Evolutionary conservation across 2,113 vertebrate species (phyloP), one percentile per base, ranked within the genome.

Genomic region (Notothenia coriiceps): DNA sequence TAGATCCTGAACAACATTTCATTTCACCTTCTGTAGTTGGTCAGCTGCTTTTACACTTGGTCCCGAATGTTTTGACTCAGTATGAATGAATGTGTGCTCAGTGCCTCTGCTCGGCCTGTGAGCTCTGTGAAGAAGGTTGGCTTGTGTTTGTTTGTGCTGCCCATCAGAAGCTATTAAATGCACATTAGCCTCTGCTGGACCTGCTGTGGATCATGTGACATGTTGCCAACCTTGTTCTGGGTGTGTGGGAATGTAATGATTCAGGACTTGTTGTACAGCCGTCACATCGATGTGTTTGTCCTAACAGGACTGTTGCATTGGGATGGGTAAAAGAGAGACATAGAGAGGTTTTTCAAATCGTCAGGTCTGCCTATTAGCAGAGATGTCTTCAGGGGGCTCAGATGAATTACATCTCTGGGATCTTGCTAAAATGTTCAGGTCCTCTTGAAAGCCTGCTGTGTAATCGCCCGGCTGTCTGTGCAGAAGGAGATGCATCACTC

Each of bases 211-310:
- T 62, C 57, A 49, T 47, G 62, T 82, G 73, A 78, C 73, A 81
- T 66, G 68, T 50, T 80, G 74, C 68, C 61, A 77, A 63, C 61
- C 55, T 74, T 63, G 81, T 74, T 66, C 35, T 46, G 40, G 49
- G 51, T 46, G 43, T 79, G 70, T 64, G 79, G 13, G 50, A 86
- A 81, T 75, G 78, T 79, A 78, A 92, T 87, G 85, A 89, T 73
- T 89, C 79, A 82, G 79, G 84, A 68, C 60, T 90, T 50, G 14
- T 70, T 57, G 71, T 70, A 35, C 57, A 77, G 79, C 56, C 75
- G 80, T 87, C 78, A 81, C 82, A 74, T 89, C 64, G 71, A 17
- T 77, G 65, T 56, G 59, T 77, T 73, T 54, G 52, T 79, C 47
- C 57, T 35, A 44, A 73, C 70, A 67, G 51, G 59, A 50, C 54